Percentiles rank a stretch among this genome's conserved stretches.
Evolutionary conservation across 1,140 invertebrate genomes (phyloP).

Genomic region (Amyelois transitella): DNA sequence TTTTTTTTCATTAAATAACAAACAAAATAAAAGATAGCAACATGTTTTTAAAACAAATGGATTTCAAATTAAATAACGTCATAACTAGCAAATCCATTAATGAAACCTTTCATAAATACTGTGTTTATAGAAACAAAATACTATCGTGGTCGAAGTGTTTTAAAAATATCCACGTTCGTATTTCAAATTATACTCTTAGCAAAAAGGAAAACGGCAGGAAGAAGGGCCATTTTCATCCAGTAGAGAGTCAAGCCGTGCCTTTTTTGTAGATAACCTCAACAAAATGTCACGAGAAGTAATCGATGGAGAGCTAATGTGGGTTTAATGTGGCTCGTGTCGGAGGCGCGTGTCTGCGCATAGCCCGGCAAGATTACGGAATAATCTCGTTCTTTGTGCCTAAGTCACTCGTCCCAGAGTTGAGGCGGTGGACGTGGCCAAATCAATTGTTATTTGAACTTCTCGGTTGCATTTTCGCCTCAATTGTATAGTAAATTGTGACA

Average conservation of each 20-base stretch:
- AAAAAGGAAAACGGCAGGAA: neutral
- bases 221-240: neutral
- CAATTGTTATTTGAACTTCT: slow-evolving; percentile 31
- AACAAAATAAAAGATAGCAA: no score
- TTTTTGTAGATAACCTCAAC: slow-evolving; percentile 3
- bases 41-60: no score
- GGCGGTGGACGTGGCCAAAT: slow-evolving; percentile 30
- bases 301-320: slow-evolving; percentile 54
- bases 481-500: no score
- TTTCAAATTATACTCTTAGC: no score
- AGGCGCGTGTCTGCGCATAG: slow-evolving; percentile 51
- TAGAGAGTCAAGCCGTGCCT: neutral
- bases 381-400: slow-evolving; percentile 56
- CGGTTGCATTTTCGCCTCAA: no score
- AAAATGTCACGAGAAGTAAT: slow-evolving; percentile 26
- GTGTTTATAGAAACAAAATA: no score
- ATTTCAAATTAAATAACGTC: no score
- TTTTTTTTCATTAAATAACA: no score
- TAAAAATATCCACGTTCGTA: no score
- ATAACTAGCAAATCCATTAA: no score
- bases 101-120: no score
- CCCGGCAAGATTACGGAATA: slow-evolving; percentile 47
- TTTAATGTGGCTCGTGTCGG: slow-evolving; percentile 45
- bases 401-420: slow-evolving; percentile 29
- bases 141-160: no score